phyloP scores from a whole-genome alignment of 2,888 invertebrate genomes.

The Blera fallax region DNA sequence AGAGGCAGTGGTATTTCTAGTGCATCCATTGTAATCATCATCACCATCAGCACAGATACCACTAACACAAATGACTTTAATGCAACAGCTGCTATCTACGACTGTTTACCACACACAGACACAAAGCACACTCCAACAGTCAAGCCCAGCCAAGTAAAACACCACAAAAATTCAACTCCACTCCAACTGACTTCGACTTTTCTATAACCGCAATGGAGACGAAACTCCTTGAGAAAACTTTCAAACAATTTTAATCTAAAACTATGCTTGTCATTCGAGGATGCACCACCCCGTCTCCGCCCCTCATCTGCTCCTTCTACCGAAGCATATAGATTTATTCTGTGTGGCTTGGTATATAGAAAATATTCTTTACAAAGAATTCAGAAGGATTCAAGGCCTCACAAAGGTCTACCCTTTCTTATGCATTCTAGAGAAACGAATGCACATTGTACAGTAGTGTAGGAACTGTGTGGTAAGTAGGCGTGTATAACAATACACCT shows the following conservation, averaged over 20 bases:
- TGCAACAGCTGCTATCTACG: constrained; percentile 57
- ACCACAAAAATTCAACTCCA: constrained; percentile 38
- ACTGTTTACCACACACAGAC: constrained; percentile 10
- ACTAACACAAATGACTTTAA: constrained; percentile 44
- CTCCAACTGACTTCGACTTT: constrained; percentile 7
- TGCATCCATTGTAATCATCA: constrained; percentile 56
- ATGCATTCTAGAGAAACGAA: constrained; percentile 11
- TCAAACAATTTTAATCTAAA: constrained; percentile 68
- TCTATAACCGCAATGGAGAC: constrained; percentile 5
- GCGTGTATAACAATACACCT: constrained; percentile 66
- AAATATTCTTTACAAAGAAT: constrained; percentile 51
- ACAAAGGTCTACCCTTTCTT: constrained; percentile 74
- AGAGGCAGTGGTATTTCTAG: background rate
- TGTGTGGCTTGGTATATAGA: constrained; percentile 2
- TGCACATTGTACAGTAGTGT: constrained; percentile 33
- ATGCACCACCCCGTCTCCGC: constrained; percentile 20
- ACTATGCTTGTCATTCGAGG: constrained; percentile 68
- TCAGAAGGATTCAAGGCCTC: constrained; percentile 55
- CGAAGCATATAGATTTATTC: too few relatives aligned
- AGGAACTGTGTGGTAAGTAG: constrained; percentile 43
- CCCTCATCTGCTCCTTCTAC: background rate
- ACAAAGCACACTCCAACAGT: constrained; percentile 32
- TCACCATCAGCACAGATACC: constrained; percentile 29
- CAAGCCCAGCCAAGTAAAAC: constrained; percentile 34
- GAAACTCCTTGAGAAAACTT: constrained; percentile 67